A percentile compares a stretch with the other conserved stretches of the same genome.
Conservation (phyloP, 2,797 vertebrate genomes). For the Esox masquinongy region DNA sequence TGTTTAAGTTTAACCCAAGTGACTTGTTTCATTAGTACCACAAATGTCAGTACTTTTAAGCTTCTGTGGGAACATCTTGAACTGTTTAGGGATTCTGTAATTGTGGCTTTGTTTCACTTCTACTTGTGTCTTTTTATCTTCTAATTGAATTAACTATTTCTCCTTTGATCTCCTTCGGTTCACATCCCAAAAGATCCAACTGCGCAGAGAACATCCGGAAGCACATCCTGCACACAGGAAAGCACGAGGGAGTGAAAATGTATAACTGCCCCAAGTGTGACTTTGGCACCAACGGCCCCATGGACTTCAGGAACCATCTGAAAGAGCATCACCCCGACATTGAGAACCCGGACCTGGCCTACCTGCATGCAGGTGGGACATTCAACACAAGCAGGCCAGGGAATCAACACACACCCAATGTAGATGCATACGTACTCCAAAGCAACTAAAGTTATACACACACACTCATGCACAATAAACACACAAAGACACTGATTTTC, state of each 20-base stretch:
- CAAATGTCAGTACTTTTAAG: slow-evolving; percentile 37
- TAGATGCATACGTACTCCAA: not conserved
- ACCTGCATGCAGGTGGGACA: slow-evolving; percentile 91
- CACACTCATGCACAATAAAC: not conserved
- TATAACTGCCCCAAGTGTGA: slow-evolving; percentile 97
- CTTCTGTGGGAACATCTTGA: slow-evolving; percentile 39
- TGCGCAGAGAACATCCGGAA: slow-evolving; percentile 99
- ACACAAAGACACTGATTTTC: slow-evolving; percentile 8
- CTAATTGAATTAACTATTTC: slow-evolving; percentile 19
- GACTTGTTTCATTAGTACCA: slow-evolving; percentile 4
- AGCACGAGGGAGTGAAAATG: slow-evolving; percentile 98
- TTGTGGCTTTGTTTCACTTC: slow-evolving; percentile 24
- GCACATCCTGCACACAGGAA: slow-evolving; percentile 96
- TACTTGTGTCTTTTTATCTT: slow-evolving; percentile 15
- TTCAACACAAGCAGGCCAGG: not conserved
- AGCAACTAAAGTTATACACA: too few relatives aligned
- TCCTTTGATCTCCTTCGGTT: not conserved
- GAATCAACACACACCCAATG: slow-evolving; percentile 11
- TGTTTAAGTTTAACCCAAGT: not conserved
- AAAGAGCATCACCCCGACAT: slow-evolving; percentile 92
- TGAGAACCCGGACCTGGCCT: slow-evolving; percentile 96
- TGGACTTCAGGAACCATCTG: slow-evolving; percentile 96
- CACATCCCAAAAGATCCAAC: slow-evolving; percentile 83
- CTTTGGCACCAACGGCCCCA: slow-evolving; percentile 90
- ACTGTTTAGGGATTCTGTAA: slow-evolving; percentile 26